A percentile compares a stretch with the other conserved stretches of the same genome.
Conservation (phyloP, 1,140 invertebrate genomes). For the Myzus persicae region DNA sequence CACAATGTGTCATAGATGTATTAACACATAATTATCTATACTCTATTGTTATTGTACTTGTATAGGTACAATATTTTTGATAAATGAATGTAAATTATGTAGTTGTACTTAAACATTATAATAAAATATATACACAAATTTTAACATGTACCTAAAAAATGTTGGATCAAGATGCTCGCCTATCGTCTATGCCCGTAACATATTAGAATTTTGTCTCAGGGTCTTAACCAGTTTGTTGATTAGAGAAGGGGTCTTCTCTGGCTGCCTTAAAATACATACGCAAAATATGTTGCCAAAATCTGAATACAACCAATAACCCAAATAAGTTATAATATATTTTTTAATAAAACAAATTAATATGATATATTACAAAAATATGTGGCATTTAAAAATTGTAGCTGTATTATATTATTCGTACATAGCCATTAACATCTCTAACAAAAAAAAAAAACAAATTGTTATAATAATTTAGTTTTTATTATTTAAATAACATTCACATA, state of each 20-base stretch:
- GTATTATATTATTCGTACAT: not conserved
- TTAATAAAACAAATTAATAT: not conserved
- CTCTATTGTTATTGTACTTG: too few relatives aligned
- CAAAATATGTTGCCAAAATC: not conserved
- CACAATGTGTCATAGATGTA: too few relatives aligned
- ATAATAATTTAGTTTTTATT: too few relatives aligned
- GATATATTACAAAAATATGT: not conserved
- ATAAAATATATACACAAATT: too few relatives aligned
- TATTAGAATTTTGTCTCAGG: not conserved
- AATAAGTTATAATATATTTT: not conserved
- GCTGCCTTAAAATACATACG: not conserved
- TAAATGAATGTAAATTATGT: too few relatives aligned
- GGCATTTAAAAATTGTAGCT: not conserved
- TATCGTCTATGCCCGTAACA: too few relatives aligned
- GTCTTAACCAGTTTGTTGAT: not conserved
- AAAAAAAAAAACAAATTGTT: not conserved
- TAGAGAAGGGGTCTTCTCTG: not conserved
- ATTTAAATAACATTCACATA: not conserved
- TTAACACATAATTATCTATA: too few relatives aligned
- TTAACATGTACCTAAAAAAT: too few relatives aligned
- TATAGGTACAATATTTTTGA: too few relatives aligned
- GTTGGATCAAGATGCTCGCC: too few relatives aligned
- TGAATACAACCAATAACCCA: not conserved
- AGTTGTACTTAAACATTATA: too few relatives aligned
- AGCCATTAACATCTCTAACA: not conserved